Evolutionary conservation across 2,113 vertebrate species (phyloP).

Genomic region (Mesembrinibis cayennensis): DNA sequence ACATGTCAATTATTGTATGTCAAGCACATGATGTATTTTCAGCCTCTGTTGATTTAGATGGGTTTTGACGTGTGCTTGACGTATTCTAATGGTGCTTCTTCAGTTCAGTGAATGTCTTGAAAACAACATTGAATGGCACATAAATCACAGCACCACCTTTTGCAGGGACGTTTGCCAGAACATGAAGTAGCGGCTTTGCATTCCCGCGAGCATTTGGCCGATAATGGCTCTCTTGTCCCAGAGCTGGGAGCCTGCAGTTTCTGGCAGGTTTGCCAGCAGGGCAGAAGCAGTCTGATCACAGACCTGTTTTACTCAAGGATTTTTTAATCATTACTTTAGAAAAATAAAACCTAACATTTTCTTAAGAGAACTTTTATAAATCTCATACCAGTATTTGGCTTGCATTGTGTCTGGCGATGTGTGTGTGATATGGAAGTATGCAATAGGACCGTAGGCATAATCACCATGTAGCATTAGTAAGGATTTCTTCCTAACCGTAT

Average conservation of each 20-base stretch:
- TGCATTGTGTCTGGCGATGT: not conserved
- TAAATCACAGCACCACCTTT: conserved; percentile 26
- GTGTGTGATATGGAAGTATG: not conserved
- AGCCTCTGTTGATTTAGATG: conserved; percentile 4
- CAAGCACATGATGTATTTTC: conserved; percentile 23
- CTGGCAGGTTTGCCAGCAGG: not conserved
- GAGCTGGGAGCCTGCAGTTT: not conserved
- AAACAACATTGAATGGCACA: conserved; percentile 2
- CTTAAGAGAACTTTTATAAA: not conserved
- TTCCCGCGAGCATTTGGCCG: not conserved
- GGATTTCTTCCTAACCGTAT: not conserved
- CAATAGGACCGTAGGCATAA: not conserved
- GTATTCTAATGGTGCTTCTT: conserved; percentile 43
- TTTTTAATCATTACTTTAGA: not conserved
- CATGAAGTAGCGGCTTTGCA: not conserved
- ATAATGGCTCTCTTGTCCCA: not conserved
- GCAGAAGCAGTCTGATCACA: not conserved
- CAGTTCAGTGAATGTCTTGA: conserved; percentile 33
- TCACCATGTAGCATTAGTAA: not conserved
- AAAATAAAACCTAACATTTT: not conserved
- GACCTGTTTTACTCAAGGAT: not conserved
- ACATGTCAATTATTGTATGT: conserved; percentile 8
- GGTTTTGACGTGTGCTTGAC: conserved; percentile 18
- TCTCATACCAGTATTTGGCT: not conserved
- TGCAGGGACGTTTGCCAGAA: not conserved